A percentile compares a stretch with the other conserved stretches of the same genome.
phyloP scores from a whole-genome alignment of 2,797 vertebrate species.

The Falco concolor region DNA sequence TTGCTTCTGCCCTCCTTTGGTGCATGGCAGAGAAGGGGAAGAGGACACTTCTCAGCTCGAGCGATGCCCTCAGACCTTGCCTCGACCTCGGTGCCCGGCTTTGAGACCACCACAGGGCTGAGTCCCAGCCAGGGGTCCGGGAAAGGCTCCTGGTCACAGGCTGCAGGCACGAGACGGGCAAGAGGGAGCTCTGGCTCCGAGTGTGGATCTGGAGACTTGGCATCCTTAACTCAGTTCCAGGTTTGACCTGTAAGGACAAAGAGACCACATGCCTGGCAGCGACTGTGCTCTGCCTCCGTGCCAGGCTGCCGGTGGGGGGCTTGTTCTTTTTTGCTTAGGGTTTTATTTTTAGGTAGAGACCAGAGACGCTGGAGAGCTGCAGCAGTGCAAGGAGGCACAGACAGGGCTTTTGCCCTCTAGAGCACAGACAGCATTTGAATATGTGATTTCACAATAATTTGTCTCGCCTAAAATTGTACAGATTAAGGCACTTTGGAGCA shows the following conservation, averaged over 20 bases:
- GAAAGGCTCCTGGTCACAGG: background rate
- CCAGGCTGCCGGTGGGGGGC: background rate
- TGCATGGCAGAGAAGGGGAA: background rate
- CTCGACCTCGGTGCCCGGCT: fast-evolving
- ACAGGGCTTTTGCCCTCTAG: background rate
- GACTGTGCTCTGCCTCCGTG: background rate
- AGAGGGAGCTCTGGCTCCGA: background rate
- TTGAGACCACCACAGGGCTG: background rate
- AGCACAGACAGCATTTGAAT: background rate
- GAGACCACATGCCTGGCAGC: slow-evolving; percentile 4
- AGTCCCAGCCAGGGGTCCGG: fast-evolving
- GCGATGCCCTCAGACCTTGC: background rate
- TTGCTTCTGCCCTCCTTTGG: background rate
- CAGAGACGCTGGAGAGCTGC: background rate
- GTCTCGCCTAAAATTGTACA: background rate
- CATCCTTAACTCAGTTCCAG: background rate
- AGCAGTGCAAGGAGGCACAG: background rate
- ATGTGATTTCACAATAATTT: background rate
- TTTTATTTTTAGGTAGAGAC: slow-evolving; percentile 59
- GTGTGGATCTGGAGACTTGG: background rate
- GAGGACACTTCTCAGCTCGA: background rate
- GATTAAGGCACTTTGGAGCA: background rate
- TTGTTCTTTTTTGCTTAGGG: slow-evolving; percentile 12
- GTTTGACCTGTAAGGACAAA: slow-evolving; percentile 56
- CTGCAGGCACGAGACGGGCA: background rate